Evolutionary conservation across 2,113 vertebrate genomes (phyloP).

Genomic region (Protomyctophum bolini): DNA sequence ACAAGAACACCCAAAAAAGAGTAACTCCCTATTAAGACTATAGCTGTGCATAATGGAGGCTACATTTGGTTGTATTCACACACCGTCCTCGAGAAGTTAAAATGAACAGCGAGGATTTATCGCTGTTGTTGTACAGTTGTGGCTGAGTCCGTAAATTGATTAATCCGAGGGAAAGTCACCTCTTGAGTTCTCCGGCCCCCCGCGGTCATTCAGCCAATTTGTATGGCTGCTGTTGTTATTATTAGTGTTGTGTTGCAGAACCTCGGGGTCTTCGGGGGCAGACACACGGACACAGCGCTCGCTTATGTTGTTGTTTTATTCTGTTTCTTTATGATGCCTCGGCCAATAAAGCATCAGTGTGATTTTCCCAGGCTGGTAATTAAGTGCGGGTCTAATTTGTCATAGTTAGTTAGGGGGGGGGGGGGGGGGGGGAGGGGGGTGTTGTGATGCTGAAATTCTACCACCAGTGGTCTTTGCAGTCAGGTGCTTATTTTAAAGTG

Average conservation of each 20-base stretch:
- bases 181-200: slow-evolving; percentile 44
- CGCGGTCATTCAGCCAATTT: slow-evolving; percentile 62
- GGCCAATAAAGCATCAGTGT: slow-evolving; percentile 76
- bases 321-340: slow-evolving; percentile 67
- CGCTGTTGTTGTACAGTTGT: too few relatives aligned
- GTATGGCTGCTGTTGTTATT: slow-evolving; percentile 73
- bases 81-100: too few relatives aligned
- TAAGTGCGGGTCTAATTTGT: slow-evolving; percentile 80
- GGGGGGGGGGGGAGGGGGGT: slow-evolving; percentile 42
- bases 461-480: background rate
- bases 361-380: slow-evolving; percentile 82
- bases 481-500: too few relatives aligned
- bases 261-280: slow-evolving; percentile 57
- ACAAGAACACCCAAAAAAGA: too few relatives aligned
- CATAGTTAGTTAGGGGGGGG: slow-evolving; percentile 81
- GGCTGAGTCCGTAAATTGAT: slow-evolving; percentile 40
- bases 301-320: too few relatives aligned
- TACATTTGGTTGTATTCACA: too few relatives aligned
- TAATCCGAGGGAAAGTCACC: slow-evolving; percentile 71
- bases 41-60: too few relatives aligned
- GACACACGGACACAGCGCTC: slow-evolving; percentile 58
- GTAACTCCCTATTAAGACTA: too few relatives aligned
- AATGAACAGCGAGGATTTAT: too few relatives aligned
- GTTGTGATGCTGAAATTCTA: too few relatives aligned
- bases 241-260: slow-evolving; percentile 63